Percentiles rank a stretch among this genome's conserved stretches.
Conservation (phyloP, 2,113 vertebrate species). For the Eurystomus gularis region DNA sequence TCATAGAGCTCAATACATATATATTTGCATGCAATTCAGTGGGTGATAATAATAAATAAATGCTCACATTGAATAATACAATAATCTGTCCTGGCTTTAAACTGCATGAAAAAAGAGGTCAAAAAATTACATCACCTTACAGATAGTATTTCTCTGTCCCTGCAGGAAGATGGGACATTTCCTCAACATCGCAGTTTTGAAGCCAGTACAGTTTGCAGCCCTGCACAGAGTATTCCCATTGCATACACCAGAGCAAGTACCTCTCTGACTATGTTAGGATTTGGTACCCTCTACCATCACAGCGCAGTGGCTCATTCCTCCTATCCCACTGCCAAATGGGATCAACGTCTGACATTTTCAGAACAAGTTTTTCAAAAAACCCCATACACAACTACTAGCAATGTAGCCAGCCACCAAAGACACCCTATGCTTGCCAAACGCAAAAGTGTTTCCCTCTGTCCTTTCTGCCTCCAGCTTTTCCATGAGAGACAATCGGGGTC, state of each 20-base stretch:
- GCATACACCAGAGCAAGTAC: neutral
- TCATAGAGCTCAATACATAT: neutral
- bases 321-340: neutral
- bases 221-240: neutral
- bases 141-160: neutral
- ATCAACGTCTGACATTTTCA: neutral
- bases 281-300: neutral
- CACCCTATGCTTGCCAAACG: neutral
- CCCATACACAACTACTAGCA: neutral
- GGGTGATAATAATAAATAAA: neutral
- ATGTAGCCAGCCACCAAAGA: neutral
- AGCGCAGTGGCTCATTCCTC: neutral
- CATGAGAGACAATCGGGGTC: neutral
- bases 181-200: neutral
- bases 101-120: neutral
- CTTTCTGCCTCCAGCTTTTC: neutral
- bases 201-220: neutral
- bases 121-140: neutral
- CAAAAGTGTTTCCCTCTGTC: neutral
- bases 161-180: neutral
- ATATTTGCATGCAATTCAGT: neutral
- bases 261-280: neutral
- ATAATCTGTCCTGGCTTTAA: neutral
- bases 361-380: neutral
- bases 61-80: neutral